Conservation (phyloP, 2,888 invertebrate genomes). For the Drosophila sordidula region DNA sequence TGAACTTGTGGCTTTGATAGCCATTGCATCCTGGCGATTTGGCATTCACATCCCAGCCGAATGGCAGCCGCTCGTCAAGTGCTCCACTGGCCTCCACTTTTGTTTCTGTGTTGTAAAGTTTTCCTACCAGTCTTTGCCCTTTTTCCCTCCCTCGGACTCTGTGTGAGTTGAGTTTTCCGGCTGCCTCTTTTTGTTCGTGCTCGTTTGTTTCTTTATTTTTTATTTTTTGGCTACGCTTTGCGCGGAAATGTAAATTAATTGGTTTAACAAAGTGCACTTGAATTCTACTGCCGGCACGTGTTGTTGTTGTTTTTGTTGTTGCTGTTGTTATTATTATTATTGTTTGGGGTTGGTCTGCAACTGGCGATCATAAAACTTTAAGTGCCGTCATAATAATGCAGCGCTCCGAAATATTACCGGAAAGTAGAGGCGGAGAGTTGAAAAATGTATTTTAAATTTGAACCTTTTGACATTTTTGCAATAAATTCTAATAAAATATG, state of each 20-base stretch:
- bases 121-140: slow-evolving; percentile 22
- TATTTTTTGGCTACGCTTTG: slow-evolving; percentile 59
- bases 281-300: slow-evolving; percentile 58
- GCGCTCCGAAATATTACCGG: slow-evolving; percentile 12
- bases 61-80: slow-evolving; percentile 66
- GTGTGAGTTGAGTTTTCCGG: slow-evolving; percentile 17
- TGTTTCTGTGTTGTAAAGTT: slow-evolving; percentile 65
- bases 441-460: slow-evolving; percentile 33
- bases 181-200: slow-evolving; percentile 16
- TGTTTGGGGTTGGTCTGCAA: slow-evolving; percentile 30
- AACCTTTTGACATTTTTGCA: slow-evolving; percentile 47
- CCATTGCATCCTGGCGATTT: slow-evolving; percentile 48
- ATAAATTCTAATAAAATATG: slow-evolving; percentile 49
- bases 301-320: slow-evolving; percentile 23
- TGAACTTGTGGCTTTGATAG: slow-evolving; percentile 58
- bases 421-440: slow-evolving; percentile 5
- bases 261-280: slow-evolving; percentile 79
- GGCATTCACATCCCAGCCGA: slow-evolving; percentile 57
- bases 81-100: slow-evolving; percentile 38
- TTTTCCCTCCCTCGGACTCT: background rate
- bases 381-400: slow-evolving; percentile 35
- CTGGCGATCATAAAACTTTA: slow-evolving; percentile 41
- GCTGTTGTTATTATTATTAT: slow-evolving; percentile 36
- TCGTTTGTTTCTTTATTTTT: slow-evolving; percentile 11
- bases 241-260: slow-evolving; percentile 80